Conservation (phyloP, 2,888 invertebrate species). For the Chirona hameri region DNA sequence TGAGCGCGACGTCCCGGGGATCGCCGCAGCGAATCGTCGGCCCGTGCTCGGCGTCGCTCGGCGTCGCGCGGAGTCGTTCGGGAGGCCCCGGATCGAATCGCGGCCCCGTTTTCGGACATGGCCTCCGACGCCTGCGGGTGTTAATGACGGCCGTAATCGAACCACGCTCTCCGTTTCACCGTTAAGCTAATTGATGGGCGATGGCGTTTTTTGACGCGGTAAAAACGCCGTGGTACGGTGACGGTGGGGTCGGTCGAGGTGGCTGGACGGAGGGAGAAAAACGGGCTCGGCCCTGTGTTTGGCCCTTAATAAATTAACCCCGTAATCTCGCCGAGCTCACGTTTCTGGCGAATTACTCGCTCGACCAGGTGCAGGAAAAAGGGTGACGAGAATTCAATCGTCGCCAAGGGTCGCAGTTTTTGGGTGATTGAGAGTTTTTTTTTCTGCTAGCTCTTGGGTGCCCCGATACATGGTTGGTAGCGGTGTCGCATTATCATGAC, state of each 20-base stretch:
- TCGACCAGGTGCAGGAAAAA: neutral
- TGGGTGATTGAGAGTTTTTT: neutral
- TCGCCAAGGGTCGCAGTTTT: neutral
- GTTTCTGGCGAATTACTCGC: neutral
- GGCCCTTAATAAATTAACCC: neutral
- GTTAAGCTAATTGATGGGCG: conserved; percentile 5
- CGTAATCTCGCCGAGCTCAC: neutral
- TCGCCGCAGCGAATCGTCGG: neutral
- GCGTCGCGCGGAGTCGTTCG: too few relatives aligned
- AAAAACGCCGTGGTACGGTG: neutral
- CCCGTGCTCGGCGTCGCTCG: too few relatives aligned
- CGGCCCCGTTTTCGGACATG: neutral
- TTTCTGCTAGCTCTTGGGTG: neutral
- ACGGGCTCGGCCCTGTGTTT: neutral
- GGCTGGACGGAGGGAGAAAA: neutral
- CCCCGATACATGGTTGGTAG: neutral
- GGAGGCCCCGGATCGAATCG: neutral
- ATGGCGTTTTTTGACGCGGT: conserved; percentile 3
- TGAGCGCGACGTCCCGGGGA: neutral
- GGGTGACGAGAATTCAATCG: neutral
- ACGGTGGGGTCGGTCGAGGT: neutral
- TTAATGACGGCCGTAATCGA: neutral
- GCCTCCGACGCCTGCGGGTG: neutral
- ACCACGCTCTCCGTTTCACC: neutral
- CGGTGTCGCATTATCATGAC: neutral